A percentile compares a stretch with the other conserved stretches of the same genome.
Conservation (phyloP, 2,888 invertebrate genomes). For the Xanthorhoe spadicearia region DNA sequence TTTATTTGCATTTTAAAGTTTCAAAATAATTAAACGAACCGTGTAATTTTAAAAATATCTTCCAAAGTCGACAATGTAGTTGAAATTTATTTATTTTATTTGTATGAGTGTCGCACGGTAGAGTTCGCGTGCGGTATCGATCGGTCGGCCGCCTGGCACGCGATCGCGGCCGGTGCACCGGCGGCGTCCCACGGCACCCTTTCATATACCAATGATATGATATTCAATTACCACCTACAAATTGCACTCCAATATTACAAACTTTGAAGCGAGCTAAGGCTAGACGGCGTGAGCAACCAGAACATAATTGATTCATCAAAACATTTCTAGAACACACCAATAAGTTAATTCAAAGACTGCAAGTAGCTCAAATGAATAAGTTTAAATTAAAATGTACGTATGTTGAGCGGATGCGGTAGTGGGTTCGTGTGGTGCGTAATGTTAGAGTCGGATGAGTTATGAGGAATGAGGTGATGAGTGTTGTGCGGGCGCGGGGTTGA, state of each 20-base stretch:
- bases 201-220: slow-evolving; percentile 38
- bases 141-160: slow-evolving; percentile 69
- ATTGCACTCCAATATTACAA: slow-evolving; percentile 40
- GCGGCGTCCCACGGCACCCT: slow-evolving; percentile 48
- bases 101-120: slow-evolving; percentile 64
- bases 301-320: background rate
- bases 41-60: background rate
- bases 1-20: background rate
- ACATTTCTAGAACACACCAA: slow-evolving; percentile 19
- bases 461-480: slow-evolving; percentile 34
- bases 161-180: slow-evolving; percentile 75
- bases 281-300: slow-evolving; percentile 7
- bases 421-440: slow-evolving; percentile 10
- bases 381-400: slow-evolving; percentile 30
- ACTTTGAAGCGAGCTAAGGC: slow-evolving; percentile 13
- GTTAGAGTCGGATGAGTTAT: slow-evolving; percentile 25
- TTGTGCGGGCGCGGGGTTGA: slow-evolving; percentile 62
- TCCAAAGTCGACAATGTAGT: slow-evolving; percentile 6
- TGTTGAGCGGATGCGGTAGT: slow-evolving; percentile 20
- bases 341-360: slow-evolving; percentile 27
- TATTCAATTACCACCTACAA: slow-evolving; percentile 43
- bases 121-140: slow-evolving; percentile 78
- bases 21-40: background rate
- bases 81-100: slow-evolving; percentile 51
- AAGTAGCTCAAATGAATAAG: slow-evolving; percentile 32